Evolutionary conservation across 2,797 vertebrate genomes (phyloP), one percentile per base, ranked within the genome.

Genomic region (Bradypodion ventrale): DNA sequence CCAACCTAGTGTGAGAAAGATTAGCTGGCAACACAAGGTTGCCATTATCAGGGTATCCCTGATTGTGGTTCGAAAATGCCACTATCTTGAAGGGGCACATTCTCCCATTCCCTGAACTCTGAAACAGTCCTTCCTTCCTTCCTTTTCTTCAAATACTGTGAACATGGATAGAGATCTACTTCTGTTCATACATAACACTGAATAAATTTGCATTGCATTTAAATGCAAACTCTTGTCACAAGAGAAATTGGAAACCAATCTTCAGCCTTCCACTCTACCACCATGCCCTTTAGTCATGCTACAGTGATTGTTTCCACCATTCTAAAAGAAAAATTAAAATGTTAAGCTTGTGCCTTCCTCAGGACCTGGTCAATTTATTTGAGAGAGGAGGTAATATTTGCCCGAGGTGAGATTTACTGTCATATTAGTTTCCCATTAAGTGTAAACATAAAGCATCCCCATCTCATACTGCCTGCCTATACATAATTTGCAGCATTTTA

Each of bases 401-500:
- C 73, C 60, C 82, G 73, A 78, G 70, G 42, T 83, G 82, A 91
- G 42, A 89, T 68, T 88, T 65, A 75, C 46, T 42, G 81, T 88
- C 72, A 15, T 92, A 0, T 65, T 86, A 90, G 75, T 86, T 91
- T 75, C 49, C 63, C 9, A 82, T 78, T 75, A 89, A 79, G 10
- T 69, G 25, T 74, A 90, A 89, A 89, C 37, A 84, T 87, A 83
- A 81, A 87, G 78, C 89, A 81, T 56, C 87, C 76, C 73, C 87
- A 29, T 32, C 88, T 75, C 10, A 13, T 83, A 19, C 3, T 42
- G 2, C 63, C 75, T 87, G 56, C 7, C 69, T 75, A 72, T 80
- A 76, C 63, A 80, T 84, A 84, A 90, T 89, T 89, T 82, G 88
- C 56, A 79, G 76, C 59, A 32, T 69, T 89, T 87, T 83, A 90